Evolutionary conservation across 2,888 invertebrate genomes (phyloP).

Genomic region (Drosophila robusta): DNA sequence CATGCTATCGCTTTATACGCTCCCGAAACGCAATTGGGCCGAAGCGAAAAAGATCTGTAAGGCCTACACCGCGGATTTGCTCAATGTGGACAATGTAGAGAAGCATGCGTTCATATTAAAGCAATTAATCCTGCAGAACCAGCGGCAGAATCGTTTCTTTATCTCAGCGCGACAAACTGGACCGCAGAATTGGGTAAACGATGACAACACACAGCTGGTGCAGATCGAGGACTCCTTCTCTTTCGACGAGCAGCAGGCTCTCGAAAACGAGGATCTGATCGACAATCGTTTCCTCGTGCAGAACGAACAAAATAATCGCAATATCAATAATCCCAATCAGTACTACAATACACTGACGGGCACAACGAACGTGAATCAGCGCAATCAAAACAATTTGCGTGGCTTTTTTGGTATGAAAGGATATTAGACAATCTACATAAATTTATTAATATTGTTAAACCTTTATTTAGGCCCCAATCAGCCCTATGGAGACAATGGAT

Average conservation of each 20-base stretch:
- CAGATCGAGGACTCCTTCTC: constrained; percentile 94
- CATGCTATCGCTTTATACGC: constrained; percentile 95
- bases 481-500: constrained; percentile 75
- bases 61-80: constrained; percentile 92
- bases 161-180: constrained; percentile 91
- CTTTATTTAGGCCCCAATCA: constrained; percentile 64
- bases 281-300: constrained; percentile 84
- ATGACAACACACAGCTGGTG: constrained; percentile 92
- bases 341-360: constrained; percentile 71
- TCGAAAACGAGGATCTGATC: constrained; percentile 84
- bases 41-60: constrained; percentile 94
- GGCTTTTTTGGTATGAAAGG: constrained; percentile 73
- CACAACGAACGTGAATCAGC: constrained; percentile 61
- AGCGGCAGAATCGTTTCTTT: constrained; percentile 94
- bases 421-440: neutral
- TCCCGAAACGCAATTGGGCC: constrained; percentile 92
- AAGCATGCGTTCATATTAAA: constrained; percentile 95
- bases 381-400: constrained; percentile 77
- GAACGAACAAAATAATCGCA: constrained; percentile 68
- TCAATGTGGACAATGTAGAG: constrained; percentile 91
- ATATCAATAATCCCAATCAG: constrained; percentile 74
- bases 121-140: constrained; percentile 92
- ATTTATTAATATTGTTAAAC: neutral
- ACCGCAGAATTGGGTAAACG: constrained; percentile 92
- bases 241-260: constrained; percentile 86